phyloP scores from a whole-genome alignment of 2,888 invertebrate species.

The Epinotia demarniana region DNA sequence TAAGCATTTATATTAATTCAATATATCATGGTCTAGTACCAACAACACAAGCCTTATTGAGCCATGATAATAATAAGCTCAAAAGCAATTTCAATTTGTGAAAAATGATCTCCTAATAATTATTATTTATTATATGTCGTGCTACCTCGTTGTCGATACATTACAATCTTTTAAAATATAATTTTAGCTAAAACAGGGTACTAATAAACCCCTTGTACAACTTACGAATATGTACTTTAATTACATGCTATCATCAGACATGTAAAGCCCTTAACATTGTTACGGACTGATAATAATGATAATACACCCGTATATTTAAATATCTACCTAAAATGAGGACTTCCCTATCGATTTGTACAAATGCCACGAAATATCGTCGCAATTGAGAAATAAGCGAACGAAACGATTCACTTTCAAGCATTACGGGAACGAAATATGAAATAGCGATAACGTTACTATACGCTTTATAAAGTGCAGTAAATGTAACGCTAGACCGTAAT shows the following conservation, averaged over 20 bases:
- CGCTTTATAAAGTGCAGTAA: conserved; percentile 41
- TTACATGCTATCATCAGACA: conserved; percentile 1
- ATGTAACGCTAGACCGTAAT: conserved; percentile 55
- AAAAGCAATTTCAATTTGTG: too few relatives aligned
- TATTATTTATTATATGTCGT: too few relatives aligned
- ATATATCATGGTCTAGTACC: too few relatives aligned
- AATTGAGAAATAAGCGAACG: not conserved
- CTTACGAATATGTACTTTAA: not conserved
- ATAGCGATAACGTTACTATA: conserved; percentile 36
- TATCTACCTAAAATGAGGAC: conserved; percentile 24
- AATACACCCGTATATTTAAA: conserved; percentile 39
- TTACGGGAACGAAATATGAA: conserved; percentile 27
- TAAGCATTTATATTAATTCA: too few relatives aligned
- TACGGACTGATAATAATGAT: conserved; percentile 36
- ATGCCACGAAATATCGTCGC: conserved; percentile 13
- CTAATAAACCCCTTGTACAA: not conserved
- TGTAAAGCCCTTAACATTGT: conserved; percentile 37
- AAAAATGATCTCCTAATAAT: too few relatives aligned
- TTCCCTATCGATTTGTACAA: conserved; percentile 37
- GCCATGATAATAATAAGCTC: too few relatives aligned
- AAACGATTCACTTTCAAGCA: conserved; percentile 38
- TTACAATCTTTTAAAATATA: not conserved
- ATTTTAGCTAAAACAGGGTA: not conserved
- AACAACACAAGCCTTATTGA: too few relatives aligned
- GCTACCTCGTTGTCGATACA: not conserved